Evolutionary conservation across 2,113 vertebrate species (phyloP).

Genomic region (Engraulis encrasicolus): DNA sequence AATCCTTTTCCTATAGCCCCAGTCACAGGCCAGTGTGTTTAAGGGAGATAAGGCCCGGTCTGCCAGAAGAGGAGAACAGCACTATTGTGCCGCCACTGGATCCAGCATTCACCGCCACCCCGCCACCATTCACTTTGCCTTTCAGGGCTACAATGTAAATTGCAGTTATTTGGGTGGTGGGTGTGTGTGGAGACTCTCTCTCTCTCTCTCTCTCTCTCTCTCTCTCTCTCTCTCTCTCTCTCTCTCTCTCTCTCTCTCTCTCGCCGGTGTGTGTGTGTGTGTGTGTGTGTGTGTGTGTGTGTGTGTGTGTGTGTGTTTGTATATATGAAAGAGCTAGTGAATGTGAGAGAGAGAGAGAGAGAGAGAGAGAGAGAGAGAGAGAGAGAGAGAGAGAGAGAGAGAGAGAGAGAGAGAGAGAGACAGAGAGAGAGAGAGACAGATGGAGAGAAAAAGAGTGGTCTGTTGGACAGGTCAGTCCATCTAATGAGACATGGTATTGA

Average conservation of each 20-base stretch:
- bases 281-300: background rate
- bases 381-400: too few relatives aligned
- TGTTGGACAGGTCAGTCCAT: background rate
- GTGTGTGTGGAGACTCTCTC: conserved; percentile 7
- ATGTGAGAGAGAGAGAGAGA: too few relatives aligned
- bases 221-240: too few relatives aligned
- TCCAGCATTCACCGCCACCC: conserved; percentile 57
- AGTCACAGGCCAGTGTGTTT: conserved; percentile 71
- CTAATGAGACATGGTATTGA: conserved; percentile 10
- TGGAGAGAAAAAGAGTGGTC: conserved; percentile 16
- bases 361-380: conserved; percentile 51
- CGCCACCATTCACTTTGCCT: conserved; percentile 52
- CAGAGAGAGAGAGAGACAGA: conserved; percentile 23
- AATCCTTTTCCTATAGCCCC: conserved; percentile 75
- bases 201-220: too few relatives aligned
- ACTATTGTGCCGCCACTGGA: conserved; percentile 69
- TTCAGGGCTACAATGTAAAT: conserved; percentile 55
- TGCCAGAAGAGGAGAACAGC: conserved; percentile 69
- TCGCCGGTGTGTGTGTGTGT: background rate
- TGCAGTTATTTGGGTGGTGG: conserved; percentile 40
- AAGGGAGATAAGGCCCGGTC: conserved; percentile 76
- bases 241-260: too few relatives aligned
- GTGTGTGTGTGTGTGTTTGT: conserved; percentile 17
- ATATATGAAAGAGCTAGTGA: too few relatives aligned
- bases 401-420: background rate